Base-by-base conservation (phyloP, 2,888 invertebrate species). In the Elysia crispata region DNA sequence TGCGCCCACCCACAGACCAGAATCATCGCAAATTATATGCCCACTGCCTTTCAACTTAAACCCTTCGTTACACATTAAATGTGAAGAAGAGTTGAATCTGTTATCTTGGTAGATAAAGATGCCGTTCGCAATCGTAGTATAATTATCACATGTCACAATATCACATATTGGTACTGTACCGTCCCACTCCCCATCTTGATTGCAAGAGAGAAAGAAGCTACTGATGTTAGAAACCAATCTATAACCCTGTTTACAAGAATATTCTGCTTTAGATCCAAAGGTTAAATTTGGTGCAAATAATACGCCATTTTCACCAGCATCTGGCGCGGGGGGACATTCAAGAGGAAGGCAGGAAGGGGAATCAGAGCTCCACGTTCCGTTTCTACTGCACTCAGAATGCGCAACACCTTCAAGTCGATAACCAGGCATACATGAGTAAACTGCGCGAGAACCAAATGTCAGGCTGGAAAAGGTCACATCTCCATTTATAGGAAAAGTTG, bases 191-290 rank as follows among this genome's bases (percentile, higher is more conserved):
- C 85, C 79, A 73, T 86, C 82, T 11, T 78, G 77, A 70, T 85
- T 77, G 79, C 92, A 92, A 6, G 81, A 84, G 41, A 88, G 1
- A 67, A 70, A 5, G 83, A 23, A 3, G 78, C 66, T 31, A 88
- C 89, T 23, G 76, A 41, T 6, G 41, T 41, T 41, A 41, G 41
- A 41, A 41, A 41, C 66, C 8, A 88, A 72, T 11, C 77, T 62
- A 79, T 84, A 89, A 0, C 89, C 89, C 49, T 84, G 81, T 31
- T 87, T 77, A 64, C 89, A 89, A 1, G 76, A 66, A 64, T 83
- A 85, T 8, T 83, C 83, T 0, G 91, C 84, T 8, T 77, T 81
- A 49, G 85, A 86, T 41, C 86, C 88, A 70, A 87, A 87, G 23
- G 83, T 84, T 73, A 67, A 57, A n/a, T 69, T 75, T 50, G 75